Evolutionary conservation across 2,888 invertebrate species (phyloP), one percentile per base, ranked within the genome.

Genomic region (Tiphia femorata): DNA sequence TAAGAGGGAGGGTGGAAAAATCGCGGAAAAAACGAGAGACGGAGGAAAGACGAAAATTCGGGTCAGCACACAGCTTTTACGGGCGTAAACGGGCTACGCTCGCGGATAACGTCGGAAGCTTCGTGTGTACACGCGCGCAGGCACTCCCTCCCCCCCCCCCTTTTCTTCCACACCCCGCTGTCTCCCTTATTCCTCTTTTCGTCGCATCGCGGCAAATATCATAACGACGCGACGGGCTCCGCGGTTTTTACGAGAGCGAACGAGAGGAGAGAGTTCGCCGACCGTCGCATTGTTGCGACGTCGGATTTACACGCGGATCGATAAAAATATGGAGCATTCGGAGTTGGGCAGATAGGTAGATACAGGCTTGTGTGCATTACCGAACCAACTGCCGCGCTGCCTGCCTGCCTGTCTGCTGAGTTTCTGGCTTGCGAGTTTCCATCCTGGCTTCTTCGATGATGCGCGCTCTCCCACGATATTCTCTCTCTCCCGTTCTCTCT

Each of bases 281-380:
- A 33, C 10, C 20, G 23, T 6, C 53, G 54, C 61, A 63, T 65
- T 64, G 58, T 60, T 64, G 58, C 58, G 41, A 46, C 67, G 59
- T 66, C 70, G 75, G 78, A 79, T 81, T 81, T 78, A 79, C 75
- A 74, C 70, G 72, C 27, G 70, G 78, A 81, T 80, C 81, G 76
- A 81, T 81, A 79, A 76, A 77, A 79, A 80, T 77, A 75, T 79
- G 74, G 77, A 75, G 65, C 75, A 67, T 64, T 62, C 62, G 53
- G 53, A n/a, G n/a, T n/a, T n/a, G n/a, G n/a, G n/a, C n/a, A n/a
- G n/a, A n/a, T n/a, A n/a, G n/a, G n/a, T n/a, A n/a, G n/a, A n/a
- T n/a, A n/a, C n/a, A n/a, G n/a, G n/a, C n/a, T n/a, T n/a, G n/a
- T n/a, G n/a, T n/a, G n/a, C n/a, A n/a, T n/a, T n/a, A n/a, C n/a